Evolutionary conservation across 2,797 vertebrate genomes (phyloP).

Genomic region (Halcyon leucocephala): DNA sequence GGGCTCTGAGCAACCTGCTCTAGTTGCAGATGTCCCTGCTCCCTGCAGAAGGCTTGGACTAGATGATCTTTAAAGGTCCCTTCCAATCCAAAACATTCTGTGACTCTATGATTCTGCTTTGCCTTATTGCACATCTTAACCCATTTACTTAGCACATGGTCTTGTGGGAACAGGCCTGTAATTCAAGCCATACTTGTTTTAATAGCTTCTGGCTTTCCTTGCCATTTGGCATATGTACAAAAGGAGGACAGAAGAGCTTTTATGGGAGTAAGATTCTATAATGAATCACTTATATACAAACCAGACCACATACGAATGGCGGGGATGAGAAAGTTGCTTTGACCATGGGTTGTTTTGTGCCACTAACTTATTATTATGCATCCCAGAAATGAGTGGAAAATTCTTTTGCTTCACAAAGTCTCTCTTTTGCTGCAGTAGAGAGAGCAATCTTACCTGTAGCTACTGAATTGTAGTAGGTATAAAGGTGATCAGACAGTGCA

Average conservation of each 20-base stretch:
- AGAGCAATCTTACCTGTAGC: not conserved
- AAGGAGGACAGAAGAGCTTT: conserved; percentile 33
- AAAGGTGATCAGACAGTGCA: not conserved
- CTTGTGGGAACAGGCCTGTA: not conserved
- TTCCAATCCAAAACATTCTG: not conserved
- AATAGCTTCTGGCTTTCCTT: not conserved
- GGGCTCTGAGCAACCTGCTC: not conserved
- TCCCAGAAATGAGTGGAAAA: not conserved
- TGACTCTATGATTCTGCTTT: not conserved
- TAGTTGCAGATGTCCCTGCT: not conserved
- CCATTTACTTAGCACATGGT: not conserved
- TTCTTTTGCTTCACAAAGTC: not conserved
- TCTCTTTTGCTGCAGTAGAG: not conserved
- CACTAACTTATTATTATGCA: not conserved
- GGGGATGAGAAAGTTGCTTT: not conserved
- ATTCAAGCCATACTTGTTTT: conserved; percentile 41
- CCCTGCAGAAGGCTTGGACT: not conserved
- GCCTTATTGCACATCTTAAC: not conserved
- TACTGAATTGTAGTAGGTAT: not conserved
- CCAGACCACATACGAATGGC: not conserved
- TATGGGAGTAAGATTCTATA: conserved; percentile 35
- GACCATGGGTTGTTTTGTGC: not conserved
- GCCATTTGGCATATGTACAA: not conserved
- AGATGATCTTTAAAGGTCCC: not conserved
- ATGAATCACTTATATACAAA: not conserved